A percentile compares a stretch with the other conserved stretches of the same genome.
Conservation (phyloP, 2,888 invertebrate species). For the Lithophane semibrunnea region DNA sequence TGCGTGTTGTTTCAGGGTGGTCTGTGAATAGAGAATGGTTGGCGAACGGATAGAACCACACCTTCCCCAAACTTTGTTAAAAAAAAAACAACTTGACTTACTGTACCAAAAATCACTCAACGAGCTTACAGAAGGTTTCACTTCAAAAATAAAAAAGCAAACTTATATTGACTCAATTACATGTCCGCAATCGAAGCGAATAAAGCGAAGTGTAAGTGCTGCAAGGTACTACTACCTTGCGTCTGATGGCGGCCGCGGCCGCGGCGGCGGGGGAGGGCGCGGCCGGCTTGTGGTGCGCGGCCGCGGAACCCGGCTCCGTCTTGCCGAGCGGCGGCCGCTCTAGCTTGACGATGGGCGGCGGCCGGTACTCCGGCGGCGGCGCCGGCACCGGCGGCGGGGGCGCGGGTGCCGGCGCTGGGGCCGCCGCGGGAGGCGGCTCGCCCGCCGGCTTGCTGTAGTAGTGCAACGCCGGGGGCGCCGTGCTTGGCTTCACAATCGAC, state of each 20-base stretch:
- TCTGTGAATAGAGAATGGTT: too few relatives aligned
- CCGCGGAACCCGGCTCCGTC: constrained; percentile 83
- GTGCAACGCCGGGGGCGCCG: constrained; percentile 68
- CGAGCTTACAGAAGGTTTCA: too few relatives aligned
- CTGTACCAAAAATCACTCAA: too few relatives aligned
- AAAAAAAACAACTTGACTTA: too few relatives aligned
- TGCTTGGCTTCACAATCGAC: constrained; percentile 89
- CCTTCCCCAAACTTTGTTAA: too few relatives aligned
- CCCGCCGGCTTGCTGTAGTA: constrained; percentile 83
- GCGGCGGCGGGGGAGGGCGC: constrained; percentile 60
- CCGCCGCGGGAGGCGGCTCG: constrained; percentile 85
- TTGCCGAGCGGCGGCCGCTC: constrained; percentile 84
- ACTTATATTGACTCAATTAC: neutral
- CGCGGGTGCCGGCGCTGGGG: constrained; percentile 70
- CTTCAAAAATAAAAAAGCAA: neutral
- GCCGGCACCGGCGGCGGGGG: constrained; percentile 63
- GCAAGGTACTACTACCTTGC: constrained; percentile 69
- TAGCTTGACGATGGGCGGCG: constrained; percentile 77
- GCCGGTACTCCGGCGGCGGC: constrained; percentile 66
- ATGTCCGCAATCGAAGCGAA: neutral
- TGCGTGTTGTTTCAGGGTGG: too few relatives aligned
- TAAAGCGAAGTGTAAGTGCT: neutral
- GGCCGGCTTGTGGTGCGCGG: constrained; percentile 64
- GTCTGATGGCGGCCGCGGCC: constrained; percentile 57
- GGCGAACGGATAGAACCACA: too few relatives aligned